Evolutionary conservation across 1,140 invertebrate species (phyloP), one percentile per base, ranked within the genome.

Genomic region (Zaprionus camerounensis): DNA sequence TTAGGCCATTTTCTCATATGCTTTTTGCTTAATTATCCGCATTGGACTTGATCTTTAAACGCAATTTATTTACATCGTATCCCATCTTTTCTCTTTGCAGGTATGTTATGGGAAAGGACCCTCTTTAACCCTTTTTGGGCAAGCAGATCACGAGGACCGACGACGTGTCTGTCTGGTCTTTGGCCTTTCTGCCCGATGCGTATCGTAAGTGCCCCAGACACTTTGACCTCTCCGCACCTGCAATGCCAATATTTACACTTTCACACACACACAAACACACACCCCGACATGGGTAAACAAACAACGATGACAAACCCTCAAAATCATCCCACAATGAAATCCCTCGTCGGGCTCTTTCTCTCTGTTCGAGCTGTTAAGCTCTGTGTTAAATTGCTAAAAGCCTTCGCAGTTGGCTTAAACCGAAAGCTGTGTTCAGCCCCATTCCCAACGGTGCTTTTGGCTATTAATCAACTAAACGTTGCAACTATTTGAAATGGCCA

Each of bases 381-480:
- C 85, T 80, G 84, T 85, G 85, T 90, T 88, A 88, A 88, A 88
- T 88, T 88, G 84, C 85, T 90, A 90, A 88, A 88, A 88, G 84
- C 84, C 81, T 64, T 70, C 76, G 68, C 70, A 58, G 80, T 36
- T 80, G 76, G 85, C 84, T 88, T 83, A 75, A 90, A 85, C 85
- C 84, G 80, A 88, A 83, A 88, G 84, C 84, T 75, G 57, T 13
- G 67, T 51, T 44, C 13, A 38, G 13, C 41, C 38, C 36, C 63
- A 55, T 17, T 44, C 55, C 20, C 41, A 13, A 62, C 31, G 13
- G 57, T 46, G 38, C 71, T 64, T 72, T 70, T 77, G 81, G 85
- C 85, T 88, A 88, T 88, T 88, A 88, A 90, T 88, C 85, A 88
- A 88, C 85, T 90, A 88, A 88, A 88, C 81, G 84, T 81, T 90